Base-by-base conservation (phyloP, 2,888 invertebrate species). In the Amphipyra tragopoginis region DNA sequence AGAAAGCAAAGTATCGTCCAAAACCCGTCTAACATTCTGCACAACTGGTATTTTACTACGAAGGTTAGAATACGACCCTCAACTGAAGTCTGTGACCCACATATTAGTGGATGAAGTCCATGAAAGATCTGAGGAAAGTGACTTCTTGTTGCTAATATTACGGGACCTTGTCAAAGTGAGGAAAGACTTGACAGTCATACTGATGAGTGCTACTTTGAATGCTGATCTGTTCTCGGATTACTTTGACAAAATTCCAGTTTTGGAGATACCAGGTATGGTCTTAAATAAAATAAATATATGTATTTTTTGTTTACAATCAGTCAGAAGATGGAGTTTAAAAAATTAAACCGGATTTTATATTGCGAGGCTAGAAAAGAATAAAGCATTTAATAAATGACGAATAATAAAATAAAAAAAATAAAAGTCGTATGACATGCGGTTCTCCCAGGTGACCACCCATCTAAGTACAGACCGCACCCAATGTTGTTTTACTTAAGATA, bases 121-220 rank as follows among this genome's bases (percentile, higher is more conserved):
- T 84, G 99, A 99, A 87, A 95, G 99, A 55, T 97, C 97, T 29
- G 97, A 98, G 81, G 97, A 98, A 85, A 97, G 98, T 76, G 99
- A 99, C 89, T 99, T 99, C 84, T 93, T 99, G 6, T 89, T 99
- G 40, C 96, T 98, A 62, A 97, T 98, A 14, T 88, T 99, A 40
- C 96, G 97, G 88, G 97, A 98, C 83, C 95, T 98, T 53, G 90
- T 98, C 54, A 95, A 95, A 65, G 95, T 96, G 56, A 96, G 98
- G 61, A 96, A 96, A 48, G 97, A 98, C 83, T 90, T 99, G 53
- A 98, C 97, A 79, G 94, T 99, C 0, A 96, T 99, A 81, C 94
- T 99, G 6, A 99, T 99, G 99, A 98, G 98, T 84, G 99, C 99
- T 2, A 98, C 98, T 0, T 89, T 99, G 79, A 98, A 99, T 87